Evolutionary conservation across 2,797 vertebrate genomes (phyloP).

Genomic region (Schizopygopsis malacanthus): DNA sequence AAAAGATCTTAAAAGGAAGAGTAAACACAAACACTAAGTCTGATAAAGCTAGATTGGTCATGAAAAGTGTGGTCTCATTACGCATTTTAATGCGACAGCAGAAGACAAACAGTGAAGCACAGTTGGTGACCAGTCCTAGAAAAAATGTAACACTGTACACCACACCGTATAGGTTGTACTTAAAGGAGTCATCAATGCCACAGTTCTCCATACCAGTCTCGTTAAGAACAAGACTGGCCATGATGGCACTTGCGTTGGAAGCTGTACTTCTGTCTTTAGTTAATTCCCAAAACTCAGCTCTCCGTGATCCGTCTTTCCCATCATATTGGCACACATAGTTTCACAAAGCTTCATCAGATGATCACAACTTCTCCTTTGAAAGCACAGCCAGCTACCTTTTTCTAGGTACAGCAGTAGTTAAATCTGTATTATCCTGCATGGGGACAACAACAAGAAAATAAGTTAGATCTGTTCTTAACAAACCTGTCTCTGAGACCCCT

Average conservation of each 20-base stretch:
- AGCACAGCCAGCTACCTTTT: background rate
- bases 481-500: background rate
- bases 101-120: conserved; percentile 94
- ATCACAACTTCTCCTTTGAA: background rate
- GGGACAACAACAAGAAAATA: background rate
- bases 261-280: conserved; percentile 16
- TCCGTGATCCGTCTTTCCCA: conserved; percentile 34
- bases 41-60: conserved; percentile 94
- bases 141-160: conserved; percentile 97
- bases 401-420: background rate
- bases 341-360: conserved; percentile 27
- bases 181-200: conserved; percentile 94
- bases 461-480: background rate
- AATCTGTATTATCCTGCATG: conserved; percentile 10
- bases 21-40: conserved; percentile 96
- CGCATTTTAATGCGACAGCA: conserved; percentile 94
- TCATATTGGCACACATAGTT: conserved; percentile 9
- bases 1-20: conserved; percentile 96
- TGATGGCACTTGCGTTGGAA: conserved; percentile 53
- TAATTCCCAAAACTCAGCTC: conserved; percentile 48
- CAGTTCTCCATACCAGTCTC: conserved; percentile 91
- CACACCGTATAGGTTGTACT: conserved; percentile 94
- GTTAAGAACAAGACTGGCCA: conserved; percentile 82
- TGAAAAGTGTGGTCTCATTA: conserved; percentile 95
- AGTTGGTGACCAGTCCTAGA: conserved; percentile 94